phyloP scores from a whole-genome alignment of 2,113 vertebrate genomes.

The Semnornis frantzii region DNA sequence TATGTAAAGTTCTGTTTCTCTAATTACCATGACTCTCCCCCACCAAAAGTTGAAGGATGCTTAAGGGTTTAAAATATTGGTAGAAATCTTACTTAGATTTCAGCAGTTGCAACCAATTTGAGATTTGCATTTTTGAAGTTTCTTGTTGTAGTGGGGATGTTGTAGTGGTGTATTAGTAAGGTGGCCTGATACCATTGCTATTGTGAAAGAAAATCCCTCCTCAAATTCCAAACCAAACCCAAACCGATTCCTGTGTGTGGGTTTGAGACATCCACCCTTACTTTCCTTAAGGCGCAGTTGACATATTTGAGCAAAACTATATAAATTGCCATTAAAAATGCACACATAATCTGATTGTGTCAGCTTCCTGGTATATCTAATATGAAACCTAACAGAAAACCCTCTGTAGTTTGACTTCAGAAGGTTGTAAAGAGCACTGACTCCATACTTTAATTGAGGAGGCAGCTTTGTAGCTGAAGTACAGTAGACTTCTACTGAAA shows the following conservation, averaged over 20 bases:
- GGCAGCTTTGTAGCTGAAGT: neutral
- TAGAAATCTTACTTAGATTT: neutral
- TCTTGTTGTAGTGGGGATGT: neutral
- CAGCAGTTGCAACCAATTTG: neutral
- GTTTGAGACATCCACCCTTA: neutral
- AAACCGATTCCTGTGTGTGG: neutral
- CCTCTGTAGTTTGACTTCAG: neutral
- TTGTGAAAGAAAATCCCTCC: neutral
- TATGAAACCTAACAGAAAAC: neutral
- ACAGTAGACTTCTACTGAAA: neutral
- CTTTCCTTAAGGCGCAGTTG: neutral
- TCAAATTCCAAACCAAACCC: neutral
- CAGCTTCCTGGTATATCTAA: neutral
- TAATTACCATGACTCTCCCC: neutral
- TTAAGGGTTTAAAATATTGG: neutral
- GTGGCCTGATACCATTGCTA: neutral
- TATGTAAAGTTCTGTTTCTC: neutral
- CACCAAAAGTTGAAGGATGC: neutral
- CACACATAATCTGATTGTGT: accelerated
- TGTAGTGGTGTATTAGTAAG: neutral
- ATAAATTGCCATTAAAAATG: neutral
- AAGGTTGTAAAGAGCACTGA: neutral
- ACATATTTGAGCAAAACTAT: neutral
- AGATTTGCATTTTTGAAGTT: neutral
- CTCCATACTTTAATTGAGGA: neutral